Percentiles rank a stretch among this genome's conserved stretches.
Evolutionary conservation across 2,888 invertebrate species (phyloP).

Genomic region (Cosmopolites sordidus): DNA sequence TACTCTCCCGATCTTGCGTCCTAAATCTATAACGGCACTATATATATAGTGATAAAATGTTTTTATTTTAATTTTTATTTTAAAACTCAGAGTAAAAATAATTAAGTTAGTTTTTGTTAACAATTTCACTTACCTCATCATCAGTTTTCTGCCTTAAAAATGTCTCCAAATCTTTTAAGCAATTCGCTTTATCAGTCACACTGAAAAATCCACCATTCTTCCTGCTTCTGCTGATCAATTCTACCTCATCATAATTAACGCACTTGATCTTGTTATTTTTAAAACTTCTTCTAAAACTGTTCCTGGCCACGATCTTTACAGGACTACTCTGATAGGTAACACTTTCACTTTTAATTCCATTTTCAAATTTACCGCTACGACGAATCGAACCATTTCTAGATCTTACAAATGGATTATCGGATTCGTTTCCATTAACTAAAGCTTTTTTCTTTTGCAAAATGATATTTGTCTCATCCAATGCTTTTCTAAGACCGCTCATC

Average conservation of each 20-base stretch:
- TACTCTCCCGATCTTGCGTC: too few species aligned
- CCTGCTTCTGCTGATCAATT: conserved; percentile 33
- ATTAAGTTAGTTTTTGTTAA: too few species aligned
- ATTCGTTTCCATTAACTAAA: conserved; percentile 11
- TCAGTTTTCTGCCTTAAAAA: conserved; percentile 16
- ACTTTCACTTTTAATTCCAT: conserved; percentile 2
- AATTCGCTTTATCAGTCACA: conserved; percentile 32
- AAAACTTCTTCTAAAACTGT: conserved; percentile 55
- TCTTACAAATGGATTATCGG: conserved; percentile 11
- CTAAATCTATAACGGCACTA: too few species aligned
- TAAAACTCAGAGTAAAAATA: too few species aligned
- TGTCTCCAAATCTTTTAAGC: conserved; percentile 36
- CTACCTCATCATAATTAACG: conserved; percentile 33
- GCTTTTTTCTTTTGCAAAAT: conserved; percentile 23
- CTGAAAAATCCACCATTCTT: conserved; percentile 34
- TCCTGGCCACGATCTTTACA: conserved; percentile 42
- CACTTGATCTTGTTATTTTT: conserved; percentile 37
- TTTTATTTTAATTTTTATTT: too few species aligned
- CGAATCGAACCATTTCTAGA: conserved; percentile 23
- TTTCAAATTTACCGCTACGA: conserved; percentile 38
- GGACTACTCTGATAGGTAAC: neutral
- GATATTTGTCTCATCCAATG: conserved; percentile 14
- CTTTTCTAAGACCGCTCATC: conserved; percentile 36
- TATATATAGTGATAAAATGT: too few species aligned
- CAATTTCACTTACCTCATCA: conserved; percentile 18